Evolutionary conservation across 2,888 invertebrate species (phyloP).

Genomic region (Dicyrtomina minuta): DNA sequence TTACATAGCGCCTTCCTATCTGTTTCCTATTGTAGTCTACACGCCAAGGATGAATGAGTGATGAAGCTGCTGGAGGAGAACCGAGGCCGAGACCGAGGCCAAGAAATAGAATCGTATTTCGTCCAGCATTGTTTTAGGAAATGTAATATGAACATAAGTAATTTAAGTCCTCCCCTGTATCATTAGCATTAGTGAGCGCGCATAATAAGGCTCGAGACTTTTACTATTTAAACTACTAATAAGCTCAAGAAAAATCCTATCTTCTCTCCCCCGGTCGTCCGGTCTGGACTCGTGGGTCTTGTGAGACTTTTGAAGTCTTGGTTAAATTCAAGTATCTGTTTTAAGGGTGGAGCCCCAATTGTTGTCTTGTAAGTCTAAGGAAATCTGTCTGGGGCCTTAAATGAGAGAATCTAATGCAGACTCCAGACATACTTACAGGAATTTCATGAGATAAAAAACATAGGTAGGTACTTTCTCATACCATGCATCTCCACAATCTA

Average conservation of each 20-base stretch:
- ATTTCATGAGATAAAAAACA: conserved; percentile 17
- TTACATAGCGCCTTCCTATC: too few relatives aligned
- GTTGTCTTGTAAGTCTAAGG: conserved; percentile 1
- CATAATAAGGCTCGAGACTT: too few relatives aligned
- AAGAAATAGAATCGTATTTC: too few relatives aligned
- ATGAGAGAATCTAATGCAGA: conserved; percentile 17
- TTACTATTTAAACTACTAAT: too few relatives aligned
- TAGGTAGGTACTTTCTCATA: conserved; percentile 21
- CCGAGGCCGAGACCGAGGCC: too few relatives aligned
- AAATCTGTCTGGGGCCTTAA: conserved; percentile 20
- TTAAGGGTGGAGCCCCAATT: conserved; percentile 14
- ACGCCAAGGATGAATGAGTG: too few relatives aligned
- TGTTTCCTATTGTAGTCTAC: too few relatives aligned
- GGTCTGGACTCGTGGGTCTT: neutral
- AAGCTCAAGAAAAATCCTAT: neutral
- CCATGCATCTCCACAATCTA: neutral
- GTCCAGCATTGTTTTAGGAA: too few relatives aligned
- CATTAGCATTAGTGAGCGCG: too few relatives aligned
- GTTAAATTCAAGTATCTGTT: conserved; percentile 3
- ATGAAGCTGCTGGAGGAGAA: too few relatives aligned
- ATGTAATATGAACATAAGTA: too few relatives aligned
- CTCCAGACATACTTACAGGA: conserved; percentile 10
- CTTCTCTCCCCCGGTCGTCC: neutral
- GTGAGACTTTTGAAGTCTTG: neutral
- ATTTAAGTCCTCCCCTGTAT: too few relatives aligned